Base-by-base conservation (phyloP, 1,140 invertebrate genomes). In the Spodoptera litura region DNA sequence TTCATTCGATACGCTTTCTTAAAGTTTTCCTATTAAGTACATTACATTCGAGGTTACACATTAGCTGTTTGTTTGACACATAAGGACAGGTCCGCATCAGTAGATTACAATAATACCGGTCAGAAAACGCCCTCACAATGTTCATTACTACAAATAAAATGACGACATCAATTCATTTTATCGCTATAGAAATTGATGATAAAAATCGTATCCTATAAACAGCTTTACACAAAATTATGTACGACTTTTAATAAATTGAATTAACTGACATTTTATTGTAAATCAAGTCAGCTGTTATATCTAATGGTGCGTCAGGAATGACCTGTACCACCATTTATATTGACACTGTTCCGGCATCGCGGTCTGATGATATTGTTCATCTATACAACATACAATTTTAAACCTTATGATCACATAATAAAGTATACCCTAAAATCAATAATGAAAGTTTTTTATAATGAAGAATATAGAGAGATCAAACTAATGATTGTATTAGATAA, bases 381-480 rank as follows among this genome's bases (percentile, higher is more conserved):
- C 35, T 25, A 3, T 13, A 38, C 11, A 31, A 35, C 5, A 55
- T 31, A 9, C 11, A 0, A 75, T 53, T 64, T 52, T 75, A 15
- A 52, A 53, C 73, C 44, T 35, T 75, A 74, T 56, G 8, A 4
- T 11, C 5, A 27, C 0, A 52, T 3, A 52, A 35, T 27, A 52
- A 15, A 15, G 25, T n/a, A 10, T 11, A 10, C 27, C 52, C 6
- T 15, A 15, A 13, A 51, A 35, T 38, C n/a, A 38, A 51, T 31
- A 27, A 11, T 59, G 35, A 59, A 59, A 62, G 15, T 75, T 13
- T 44, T 49, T 51, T 75, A 6, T 11, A 3, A 27, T 25, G 0
- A 0, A 59, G 73, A 75, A 52, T 35, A 75, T 75, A 62, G 52
- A 75, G 58, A 75, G 59, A 75, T 75, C 73, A 75, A 75, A 64